Evolutionary conservation across 1,140 invertebrate genomes (phyloP).

Genomic region (Subanguina moxae): DNA sequence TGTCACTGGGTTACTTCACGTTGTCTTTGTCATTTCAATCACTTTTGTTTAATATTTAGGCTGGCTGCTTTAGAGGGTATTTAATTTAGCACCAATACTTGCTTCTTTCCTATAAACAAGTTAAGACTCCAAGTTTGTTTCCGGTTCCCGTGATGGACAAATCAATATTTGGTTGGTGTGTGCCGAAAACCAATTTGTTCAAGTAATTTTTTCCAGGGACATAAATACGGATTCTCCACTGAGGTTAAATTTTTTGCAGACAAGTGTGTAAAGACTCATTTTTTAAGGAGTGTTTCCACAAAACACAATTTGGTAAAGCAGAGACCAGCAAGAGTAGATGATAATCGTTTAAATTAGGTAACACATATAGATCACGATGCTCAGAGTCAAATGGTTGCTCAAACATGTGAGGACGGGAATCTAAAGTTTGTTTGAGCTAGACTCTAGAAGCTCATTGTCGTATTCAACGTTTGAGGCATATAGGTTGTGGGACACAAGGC

Average conservation of each 20-base stretch:
- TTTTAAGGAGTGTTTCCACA: neutral
- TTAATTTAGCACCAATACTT: neutral
- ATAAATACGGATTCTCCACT: slow-evolving; percentile 13
- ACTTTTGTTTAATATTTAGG: too few relatives aligned
- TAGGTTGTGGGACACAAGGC: slow-evolving; percentile 36
- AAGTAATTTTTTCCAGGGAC: neutral
- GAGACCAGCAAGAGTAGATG: neutral
- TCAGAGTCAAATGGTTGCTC: slow-evolving; percentile 27
- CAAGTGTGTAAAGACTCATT: neutral
- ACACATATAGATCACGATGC: slow-evolving; percentile 32
- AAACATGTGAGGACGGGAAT: slow-evolving; percentile 41
- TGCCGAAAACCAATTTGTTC: neutral
- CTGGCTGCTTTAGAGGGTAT: slow-evolving; percentile 9
- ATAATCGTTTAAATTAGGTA: neutral
- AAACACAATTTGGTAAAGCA: slow-evolving; percentile 4
- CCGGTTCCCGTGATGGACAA: slow-evolving; percentile 29
- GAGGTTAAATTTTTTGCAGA: neutral
- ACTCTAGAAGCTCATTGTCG: neutral
- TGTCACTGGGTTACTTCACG: slow-evolving; percentile 27
- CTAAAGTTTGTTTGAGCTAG: slow-evolving; percentile 18
- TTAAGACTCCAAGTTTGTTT: slow-evolving; percentile 34
- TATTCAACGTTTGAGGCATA: neutral
- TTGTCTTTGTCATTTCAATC: slow-evolving; percentile 18
- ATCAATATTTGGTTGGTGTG: slow-evolving; percentile 17
- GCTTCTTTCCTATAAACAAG: too few relatives aligned